Percentiles rank a stretch among this genome's conserved stretches.
These are phyloP conservation scores for Sarcophilus harrisii DNA, from an alignment of 2,797 vertebrate species.

Conservation along the genomic window DNA sequence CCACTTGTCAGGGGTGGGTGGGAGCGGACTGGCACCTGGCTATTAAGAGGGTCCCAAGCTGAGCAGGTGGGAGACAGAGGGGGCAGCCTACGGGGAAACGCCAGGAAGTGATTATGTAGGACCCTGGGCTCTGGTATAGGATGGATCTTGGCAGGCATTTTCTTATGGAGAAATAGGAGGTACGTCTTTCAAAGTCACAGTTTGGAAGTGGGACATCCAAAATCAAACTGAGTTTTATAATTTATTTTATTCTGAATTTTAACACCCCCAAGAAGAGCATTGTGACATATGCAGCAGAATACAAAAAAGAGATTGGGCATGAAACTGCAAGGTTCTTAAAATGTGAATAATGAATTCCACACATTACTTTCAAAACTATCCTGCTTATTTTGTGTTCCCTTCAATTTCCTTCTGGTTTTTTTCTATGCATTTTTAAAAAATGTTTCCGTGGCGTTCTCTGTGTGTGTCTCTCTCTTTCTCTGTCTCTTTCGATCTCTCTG, in stretches of 20 bases:
- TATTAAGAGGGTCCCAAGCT: background rate
- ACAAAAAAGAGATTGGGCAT: background rate
- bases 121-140: too few species aligned
- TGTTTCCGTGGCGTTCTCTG: background rate
- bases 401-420: background rate
- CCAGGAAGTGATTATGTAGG: too few species aligned
- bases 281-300: background rate
- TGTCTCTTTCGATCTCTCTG: too few species aligned
- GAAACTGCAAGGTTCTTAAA: background rate
- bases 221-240: background rate
- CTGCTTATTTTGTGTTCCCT: background rate
- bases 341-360: background rate
- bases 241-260: background rate
- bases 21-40: background rate
- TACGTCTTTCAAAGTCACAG: background rate
- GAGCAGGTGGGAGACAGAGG: background rate
- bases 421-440: background rate
- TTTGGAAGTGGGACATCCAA: background rate
- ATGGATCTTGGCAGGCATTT: background rate
- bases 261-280: background rate
- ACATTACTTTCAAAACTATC: background rate
- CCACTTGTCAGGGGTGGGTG: background rate
- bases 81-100: background rate
- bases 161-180: background rate
- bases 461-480: too few species aligned